These are phyloP conservation scores for Numenius arquata DNA, from an alignment of 2,113 vertebrate species.

Conservation along the genomic window DNA sequence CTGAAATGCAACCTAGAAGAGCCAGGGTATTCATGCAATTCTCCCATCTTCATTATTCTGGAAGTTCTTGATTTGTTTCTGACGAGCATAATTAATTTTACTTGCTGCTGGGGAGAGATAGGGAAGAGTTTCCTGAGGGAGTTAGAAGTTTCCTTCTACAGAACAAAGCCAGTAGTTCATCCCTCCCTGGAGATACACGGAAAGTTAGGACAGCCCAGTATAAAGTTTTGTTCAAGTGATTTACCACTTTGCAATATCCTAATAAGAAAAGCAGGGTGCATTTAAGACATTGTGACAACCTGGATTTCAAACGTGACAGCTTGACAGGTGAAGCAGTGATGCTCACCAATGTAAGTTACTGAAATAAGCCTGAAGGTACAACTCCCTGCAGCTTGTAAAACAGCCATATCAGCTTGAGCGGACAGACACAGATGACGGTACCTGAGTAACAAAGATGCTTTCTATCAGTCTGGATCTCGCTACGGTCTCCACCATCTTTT, in stretches of 20 bases:
- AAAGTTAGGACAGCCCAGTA: neutral
- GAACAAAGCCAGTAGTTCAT: neutral
- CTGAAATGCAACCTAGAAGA: neutral
- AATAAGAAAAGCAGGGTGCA: neutral
- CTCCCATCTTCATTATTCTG: neutral
- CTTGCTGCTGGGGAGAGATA: neutral
- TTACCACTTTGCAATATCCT: neutral
- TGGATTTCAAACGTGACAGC: neutral
- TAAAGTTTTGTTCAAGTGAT: neutral
- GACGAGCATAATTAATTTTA: neutral
- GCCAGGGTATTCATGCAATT: neutral
- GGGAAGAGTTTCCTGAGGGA: neutral
- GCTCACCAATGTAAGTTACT: neutral
- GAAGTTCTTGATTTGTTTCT: neutral
- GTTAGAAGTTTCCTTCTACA: neutral
- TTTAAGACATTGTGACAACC: neutral
- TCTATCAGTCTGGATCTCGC: neutral
- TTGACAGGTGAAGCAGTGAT: neutral
- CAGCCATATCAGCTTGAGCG: neutral
- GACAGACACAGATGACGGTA: neutral
- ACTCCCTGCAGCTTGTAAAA: neutral
- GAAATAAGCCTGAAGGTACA: neutral
- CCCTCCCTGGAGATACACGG: neutral
- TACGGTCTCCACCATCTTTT: neutral
- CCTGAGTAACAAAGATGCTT: neutral